These are phyloP conservation scores for Oreonectes daqikongensis DNA, from an alignment of 2,797 vertebrate species.

Conservation along the genomic window DNA sequence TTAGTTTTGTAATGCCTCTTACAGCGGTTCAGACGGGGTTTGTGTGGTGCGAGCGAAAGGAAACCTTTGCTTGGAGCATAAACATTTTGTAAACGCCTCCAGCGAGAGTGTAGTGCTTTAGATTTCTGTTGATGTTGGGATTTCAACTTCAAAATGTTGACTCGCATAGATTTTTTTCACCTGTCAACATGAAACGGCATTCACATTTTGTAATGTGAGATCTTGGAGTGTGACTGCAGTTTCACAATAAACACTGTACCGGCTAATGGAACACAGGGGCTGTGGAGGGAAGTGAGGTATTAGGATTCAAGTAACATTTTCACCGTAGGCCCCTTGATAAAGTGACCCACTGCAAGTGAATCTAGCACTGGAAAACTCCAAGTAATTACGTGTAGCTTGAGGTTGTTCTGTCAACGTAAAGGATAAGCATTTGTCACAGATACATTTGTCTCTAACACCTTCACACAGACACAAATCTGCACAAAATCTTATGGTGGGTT, in stretches of 20 bases:
- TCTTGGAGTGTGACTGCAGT: constrained; percentile 1
- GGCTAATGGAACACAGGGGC: constrained; percentile 31
- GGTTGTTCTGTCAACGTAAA: background rate
- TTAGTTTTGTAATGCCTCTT: constrained; percentile 23
- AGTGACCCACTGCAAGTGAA: constrained; percentile 1
- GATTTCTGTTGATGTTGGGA: background rate
- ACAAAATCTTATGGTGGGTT: no score
- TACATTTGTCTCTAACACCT: background rate
- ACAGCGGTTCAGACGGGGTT: background rate
- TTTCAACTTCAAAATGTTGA: constrained; percentile 11
- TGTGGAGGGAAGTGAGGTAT: constrained; percentile 27
- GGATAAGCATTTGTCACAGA: background rate
- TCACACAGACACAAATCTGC: background rate
- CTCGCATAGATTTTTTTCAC: background rate
- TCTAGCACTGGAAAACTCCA: constrained; percentile 48
- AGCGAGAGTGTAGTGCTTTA: background rate
- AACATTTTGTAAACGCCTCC: constrained; percentile 8
- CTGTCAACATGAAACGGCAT: background rate
- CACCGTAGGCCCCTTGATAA: constrained; percentile 47
- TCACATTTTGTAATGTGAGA: background rate
- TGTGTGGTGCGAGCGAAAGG: background rate
- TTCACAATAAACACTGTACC: constrained; percentile 55
- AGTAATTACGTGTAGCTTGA: constrained; percentile 22
- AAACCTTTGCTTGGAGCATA: background rate
- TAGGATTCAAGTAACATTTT: constrained; percentile 50